phyloP scores from a whole-genome alignment of 2,888 invertebrate species.

The Epinotia brunnichana region DNA sequence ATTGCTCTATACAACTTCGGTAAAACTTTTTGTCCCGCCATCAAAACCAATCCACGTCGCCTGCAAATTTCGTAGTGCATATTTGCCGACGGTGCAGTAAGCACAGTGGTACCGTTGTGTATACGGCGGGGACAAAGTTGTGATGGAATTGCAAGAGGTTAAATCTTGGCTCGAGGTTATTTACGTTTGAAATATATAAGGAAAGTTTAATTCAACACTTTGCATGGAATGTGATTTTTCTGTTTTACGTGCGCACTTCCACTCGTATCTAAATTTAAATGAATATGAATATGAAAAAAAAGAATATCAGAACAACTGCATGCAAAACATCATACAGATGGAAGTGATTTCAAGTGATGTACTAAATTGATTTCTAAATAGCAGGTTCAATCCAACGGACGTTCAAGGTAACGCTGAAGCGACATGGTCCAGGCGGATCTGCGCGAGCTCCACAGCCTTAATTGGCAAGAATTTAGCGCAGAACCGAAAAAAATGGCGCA shows the following conservation, averaged over 20 bases:
- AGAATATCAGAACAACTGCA: not conserved
- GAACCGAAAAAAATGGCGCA: too few species aligned
- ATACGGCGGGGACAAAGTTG: conserved; percentile 17
- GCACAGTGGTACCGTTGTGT: conserved; percentile 11
- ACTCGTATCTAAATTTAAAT: too few species aligned
- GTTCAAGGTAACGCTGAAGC: too few species aligned
- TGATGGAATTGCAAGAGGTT: conserved; percentile 11
- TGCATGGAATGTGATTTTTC: not conserved
- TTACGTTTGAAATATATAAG: not conserved
- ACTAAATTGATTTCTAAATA: not conserved
- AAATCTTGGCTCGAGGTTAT: conserved; percentile 1
- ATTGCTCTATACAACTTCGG: not conserved
- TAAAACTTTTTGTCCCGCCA: not conserved
- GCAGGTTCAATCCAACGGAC: not conserved
- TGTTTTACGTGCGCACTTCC: not conserved
- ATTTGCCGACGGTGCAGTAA: conserved; percentile 1
- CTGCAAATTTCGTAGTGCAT: conserved; percentile 15
- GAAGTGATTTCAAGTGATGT: too few species aligned
- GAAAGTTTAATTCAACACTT: not conserved
- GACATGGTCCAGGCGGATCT: too few species aligned
- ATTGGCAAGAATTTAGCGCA: too few species aligned
- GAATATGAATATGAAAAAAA: too few species aligned
- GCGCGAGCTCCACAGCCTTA: too few species aligned
- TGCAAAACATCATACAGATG: not conserved
- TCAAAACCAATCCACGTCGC: not conserved